Percentiles rank a stretch among this genome's conserved stretches.
Conservation (phyloP, 2,888 invertebrate genomes). For the Crepidodera aurea region DNA sequence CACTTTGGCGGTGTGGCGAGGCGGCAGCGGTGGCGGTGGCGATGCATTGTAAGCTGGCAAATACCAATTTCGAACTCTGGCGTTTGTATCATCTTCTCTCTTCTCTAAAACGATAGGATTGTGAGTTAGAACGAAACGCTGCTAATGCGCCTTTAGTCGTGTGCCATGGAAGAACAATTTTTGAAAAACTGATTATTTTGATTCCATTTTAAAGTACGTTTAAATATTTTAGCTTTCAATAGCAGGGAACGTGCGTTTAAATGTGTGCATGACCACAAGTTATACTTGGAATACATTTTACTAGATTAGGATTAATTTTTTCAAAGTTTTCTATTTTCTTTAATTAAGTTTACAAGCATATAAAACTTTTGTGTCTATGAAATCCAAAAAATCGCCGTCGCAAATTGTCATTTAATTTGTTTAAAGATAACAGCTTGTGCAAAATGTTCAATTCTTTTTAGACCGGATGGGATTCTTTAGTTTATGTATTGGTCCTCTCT, state of each 20-base stretch:
- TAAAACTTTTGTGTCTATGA: no score
- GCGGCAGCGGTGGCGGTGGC: slow-evolving; percentile 42
- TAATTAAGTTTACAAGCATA: no score
- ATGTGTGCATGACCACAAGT: no score
- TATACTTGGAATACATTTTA: no score
- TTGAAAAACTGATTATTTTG: background rate
- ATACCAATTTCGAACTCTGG: slow-evolving; percentile 49
- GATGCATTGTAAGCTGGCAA: slow-evolving; percentile 46
- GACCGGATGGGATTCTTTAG: background rate
- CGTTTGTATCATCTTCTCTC: slow-evolving; percentile 50
- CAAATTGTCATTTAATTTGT: no score
- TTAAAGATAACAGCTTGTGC: no score
- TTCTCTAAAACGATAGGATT: slow-evolving; percentile 39
- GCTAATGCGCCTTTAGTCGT: slow-evolving; percentile 33
- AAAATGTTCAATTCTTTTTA: background rate
- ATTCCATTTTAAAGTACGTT: no score
- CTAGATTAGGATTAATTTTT: no score
- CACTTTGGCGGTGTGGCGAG: slow-evolving; percentile 20
- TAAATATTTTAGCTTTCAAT: no score
- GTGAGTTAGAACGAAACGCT: slow-evolving; percentile 46
- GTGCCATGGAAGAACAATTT: background rate
- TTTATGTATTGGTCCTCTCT: background rate
- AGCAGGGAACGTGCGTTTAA: no score
- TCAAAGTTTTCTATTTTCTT: no score
- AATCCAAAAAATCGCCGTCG: no score